Conservation (phyloP, 2,888 invertebrate species). For the Brachyopa scutellaris region DNA sequence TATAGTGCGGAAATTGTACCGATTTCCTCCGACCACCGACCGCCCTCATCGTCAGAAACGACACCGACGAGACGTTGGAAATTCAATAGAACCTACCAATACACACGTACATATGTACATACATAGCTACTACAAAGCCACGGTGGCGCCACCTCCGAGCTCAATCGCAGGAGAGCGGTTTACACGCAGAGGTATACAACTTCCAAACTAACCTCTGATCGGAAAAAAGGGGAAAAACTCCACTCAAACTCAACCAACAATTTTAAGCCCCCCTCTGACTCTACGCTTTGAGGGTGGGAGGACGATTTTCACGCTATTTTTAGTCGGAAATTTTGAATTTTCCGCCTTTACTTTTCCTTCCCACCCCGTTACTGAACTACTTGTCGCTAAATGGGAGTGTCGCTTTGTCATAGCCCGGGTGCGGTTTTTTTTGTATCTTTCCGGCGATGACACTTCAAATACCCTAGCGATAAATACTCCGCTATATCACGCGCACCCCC, state of each 20-base stretch:
- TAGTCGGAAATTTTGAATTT: constrained; percentile 60
- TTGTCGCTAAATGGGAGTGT: constrained; percentile 25
- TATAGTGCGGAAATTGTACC: constrained; percentile 64
- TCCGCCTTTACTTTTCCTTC: constrained; percentile 21
- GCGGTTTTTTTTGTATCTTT: constrained; percentile 54
- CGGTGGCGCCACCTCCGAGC: constrained; percentile 9
- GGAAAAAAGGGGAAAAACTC: not conserved
- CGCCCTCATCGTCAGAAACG: no score
- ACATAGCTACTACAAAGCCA: constrained; percentile 2
- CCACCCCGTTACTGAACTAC: not conserved
- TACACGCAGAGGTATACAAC: constrained; percentile 53
- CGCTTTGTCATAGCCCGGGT: not conserved
- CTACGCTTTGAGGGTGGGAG: constrained; percentile 22
- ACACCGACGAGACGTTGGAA: constrained; percentile 16
- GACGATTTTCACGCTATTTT: constrained; percentile 68
- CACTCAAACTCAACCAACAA: constrained; percentile 1
- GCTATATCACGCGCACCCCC: not conserved
- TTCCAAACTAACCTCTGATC: not conserved
- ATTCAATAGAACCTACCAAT: constrained; percentile 41
- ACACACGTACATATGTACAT: not conserved
- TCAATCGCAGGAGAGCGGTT: constrained; percentile 38
- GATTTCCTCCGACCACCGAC: constrained; percentile 2
- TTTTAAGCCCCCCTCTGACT: not conserved
- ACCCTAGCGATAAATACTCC: constrained; percentile 35
- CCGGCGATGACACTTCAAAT: constrained; percentile 64